Evolutionary conservation across 2,113 vertebrate species (phyloP).

Genomic region (Clinocottus analis): DNA sequence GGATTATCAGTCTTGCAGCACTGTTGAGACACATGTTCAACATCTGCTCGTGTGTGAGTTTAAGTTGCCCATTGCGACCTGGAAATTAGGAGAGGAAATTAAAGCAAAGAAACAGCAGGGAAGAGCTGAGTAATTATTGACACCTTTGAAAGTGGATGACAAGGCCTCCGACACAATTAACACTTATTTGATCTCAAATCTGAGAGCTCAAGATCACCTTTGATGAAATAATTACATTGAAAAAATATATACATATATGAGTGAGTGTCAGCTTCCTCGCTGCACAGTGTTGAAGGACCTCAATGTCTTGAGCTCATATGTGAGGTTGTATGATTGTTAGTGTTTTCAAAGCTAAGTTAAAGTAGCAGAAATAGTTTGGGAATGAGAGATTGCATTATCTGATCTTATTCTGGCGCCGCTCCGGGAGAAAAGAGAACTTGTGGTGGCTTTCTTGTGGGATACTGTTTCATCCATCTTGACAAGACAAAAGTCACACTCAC

Average conservation of each 20-base stretch:
- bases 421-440: constrained; percentile 15
- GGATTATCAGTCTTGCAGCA: background rate
- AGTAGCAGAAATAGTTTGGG: constrained; percentile 19
- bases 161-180: background rate
- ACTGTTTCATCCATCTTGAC: constrained; percentile 69
- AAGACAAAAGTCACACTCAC: constrained; percentile 72
- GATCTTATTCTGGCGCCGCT: constrained; percentile 30
- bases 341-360: no score
- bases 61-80: background rate
- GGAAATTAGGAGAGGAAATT: no score
- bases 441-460: constrained; percentile 53
- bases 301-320: background rate
- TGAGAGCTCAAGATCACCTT: background rate
- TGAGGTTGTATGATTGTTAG: constrained; percentile 16
- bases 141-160: background rate
- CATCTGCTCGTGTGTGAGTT: background rate
- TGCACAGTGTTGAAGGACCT: constrained; percentile 13
- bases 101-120: background rate
- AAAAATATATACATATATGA: no score
- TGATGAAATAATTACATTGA: background rate
- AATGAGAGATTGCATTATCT: constrained; percentile 14
- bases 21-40: background rate
- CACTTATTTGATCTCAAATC: background rate
- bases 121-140: background rate
- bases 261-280: constrained; percentile 6